phyloP scores from a whole-genome alignment of 1,140 invertebrate genomes.

The Hypothenemus hampei region DNA sequence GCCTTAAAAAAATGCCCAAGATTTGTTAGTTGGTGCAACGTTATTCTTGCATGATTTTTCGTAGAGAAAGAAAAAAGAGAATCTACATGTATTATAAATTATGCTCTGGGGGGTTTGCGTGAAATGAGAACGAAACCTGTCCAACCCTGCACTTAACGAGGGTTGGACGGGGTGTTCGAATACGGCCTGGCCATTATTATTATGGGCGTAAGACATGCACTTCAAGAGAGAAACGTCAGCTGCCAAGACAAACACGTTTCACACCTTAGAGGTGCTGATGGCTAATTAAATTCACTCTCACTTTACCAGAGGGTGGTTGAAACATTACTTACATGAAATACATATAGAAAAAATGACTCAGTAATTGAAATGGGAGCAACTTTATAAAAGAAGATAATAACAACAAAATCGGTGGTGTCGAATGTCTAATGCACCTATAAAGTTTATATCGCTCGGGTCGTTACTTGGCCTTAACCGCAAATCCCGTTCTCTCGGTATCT shows the following conservation, averaged over 20 bases:
- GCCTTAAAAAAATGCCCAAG: too few species aligned
- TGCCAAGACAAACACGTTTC: constrained; percentile 31
- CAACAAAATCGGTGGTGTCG: constrained; percentile 40
- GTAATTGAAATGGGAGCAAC: not conserved
- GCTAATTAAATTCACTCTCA: constrained; percentile 37
- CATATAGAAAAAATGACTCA: too few species aligned
- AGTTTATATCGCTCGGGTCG: constrained; percentile 43
- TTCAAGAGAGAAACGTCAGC: constrained; percentile 28
- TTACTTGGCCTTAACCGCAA: constrained; percentile 43
- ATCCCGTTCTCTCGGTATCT: constrained; percentile 41
- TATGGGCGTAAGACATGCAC: constrained; percentile 35
- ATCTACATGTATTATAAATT: constrained; percentile 29
- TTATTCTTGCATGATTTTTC: not conserved
- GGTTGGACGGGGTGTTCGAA: constrained; percentile 37
- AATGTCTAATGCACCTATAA: constrained; percentile 44
- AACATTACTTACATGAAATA: too few species aligned
- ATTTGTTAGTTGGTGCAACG: too few species aligned
- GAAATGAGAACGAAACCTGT: constrained; percentile 16
- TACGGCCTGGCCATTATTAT: constrained; percentile 29
- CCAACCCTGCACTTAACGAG: constrained; percentile 35
- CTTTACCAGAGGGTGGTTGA: too few species aligned
- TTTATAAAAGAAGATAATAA: constrained; percentile 16
- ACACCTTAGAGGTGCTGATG: constrained; percentile 29
- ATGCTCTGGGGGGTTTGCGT: constrained; percentile 25
- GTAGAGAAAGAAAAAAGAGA: not conserved